Evolutionary conservation across 1,140 invertebrate genomes (phyloP), one percentile per base, ranked within the genome.

Genomic region (Pararge aegeria): DNA sequence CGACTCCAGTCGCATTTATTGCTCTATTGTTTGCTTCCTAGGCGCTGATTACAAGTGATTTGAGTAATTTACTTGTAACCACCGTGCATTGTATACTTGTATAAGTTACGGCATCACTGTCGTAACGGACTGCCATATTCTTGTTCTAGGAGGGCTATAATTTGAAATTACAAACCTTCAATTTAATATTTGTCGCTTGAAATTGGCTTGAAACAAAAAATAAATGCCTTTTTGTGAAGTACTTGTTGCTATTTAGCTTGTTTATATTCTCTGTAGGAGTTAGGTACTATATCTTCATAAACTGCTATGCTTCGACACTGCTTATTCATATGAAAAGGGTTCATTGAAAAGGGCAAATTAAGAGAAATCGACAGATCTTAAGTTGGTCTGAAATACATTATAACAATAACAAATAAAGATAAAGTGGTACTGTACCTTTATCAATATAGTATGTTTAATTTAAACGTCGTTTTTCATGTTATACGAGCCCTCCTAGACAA

Each of bases 21-120:
- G 73, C 84, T 83, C 80, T 80, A 87, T 87, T 87, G 84, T 87
- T 85, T 69, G 70, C 65, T 72, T 69, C 60, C 64, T 48, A 58
- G 64, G 66, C 64, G 66, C 60, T 77, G 70, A 77, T 78, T 78
- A 72, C 67, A 67, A 79, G 60, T 75, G 66, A 66, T 69, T 68
- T 66, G 49, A 69, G 68, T 74, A 85, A 78, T 80, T 78, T 78
- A 73, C 70, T 78, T 69, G 72, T 68, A 77, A 78, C 76, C 73
- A 75, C 73, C 52, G 59, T 65, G 68, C 66, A 72, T 72, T 52
- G 29, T 52, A 52, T 40, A 7, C 7, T 34, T 10, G 30, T 12
- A 2, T 10, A 34, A 12, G 7, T 21, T 20, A 9, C 13, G 10
- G 3, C 0, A 0, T 20, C 19, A 1, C 42, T 20, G 18, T 46